These are phyloP conservation scores for Pogonophryne albipinna DNA, from an alignment of 2,797 vertebrate species.

Conservation along the genomic window DNA sequence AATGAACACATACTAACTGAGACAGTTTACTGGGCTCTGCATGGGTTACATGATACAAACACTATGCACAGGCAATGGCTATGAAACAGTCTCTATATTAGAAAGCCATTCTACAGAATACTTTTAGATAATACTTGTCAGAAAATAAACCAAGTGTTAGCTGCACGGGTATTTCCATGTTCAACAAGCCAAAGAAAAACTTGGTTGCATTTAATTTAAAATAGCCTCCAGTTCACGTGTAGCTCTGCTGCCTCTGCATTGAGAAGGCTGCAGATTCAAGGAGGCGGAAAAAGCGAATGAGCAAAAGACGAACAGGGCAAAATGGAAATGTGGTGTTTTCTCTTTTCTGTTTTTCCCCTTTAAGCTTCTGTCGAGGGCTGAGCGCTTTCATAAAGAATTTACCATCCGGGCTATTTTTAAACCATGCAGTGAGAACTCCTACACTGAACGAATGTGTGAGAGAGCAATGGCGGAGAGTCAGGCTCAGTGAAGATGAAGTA, in stretches of 20 bases:
- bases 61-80: conserved; percentile 4
- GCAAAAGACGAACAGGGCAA: conserved; percentile 39
- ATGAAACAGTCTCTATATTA: conserved; percentile 11
- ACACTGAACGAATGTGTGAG: conserved; percentile 38
- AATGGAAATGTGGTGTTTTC: conserved; percentile 69
- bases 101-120: conserved; percentile 20
- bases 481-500: conserved; percentile 42
- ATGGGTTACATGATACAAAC: neutral
- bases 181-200: conserved; percentile 21
- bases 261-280: conserved; percentile 35
- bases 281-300: conserved; percentile 56
- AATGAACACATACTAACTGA: neutral
- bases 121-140: conserved; percentile 4
- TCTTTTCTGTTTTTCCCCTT: conserved; percentile 30
- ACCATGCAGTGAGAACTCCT: conserved; percentile 63
- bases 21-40: neutral
- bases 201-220: conserved; percentile 38
- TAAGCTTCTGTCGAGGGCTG: conserved; percentile 50
- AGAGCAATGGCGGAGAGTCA: conserved; percentile 41
- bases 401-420: conserved; percentile 78
- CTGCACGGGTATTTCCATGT: conserved; percentile 15
- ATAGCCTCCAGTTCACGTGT: conserved; percentile 8
- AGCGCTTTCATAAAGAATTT: conserved; percentile 81
- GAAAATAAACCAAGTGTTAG: conserved; percentile 5
- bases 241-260: conserved; percentile 6